Evolutionary conservation across 2,888 invertebrate genomes (phyloP), one percentile per base, ranked within the genome.

Genomic region (Epiblema foenella): DNA sequence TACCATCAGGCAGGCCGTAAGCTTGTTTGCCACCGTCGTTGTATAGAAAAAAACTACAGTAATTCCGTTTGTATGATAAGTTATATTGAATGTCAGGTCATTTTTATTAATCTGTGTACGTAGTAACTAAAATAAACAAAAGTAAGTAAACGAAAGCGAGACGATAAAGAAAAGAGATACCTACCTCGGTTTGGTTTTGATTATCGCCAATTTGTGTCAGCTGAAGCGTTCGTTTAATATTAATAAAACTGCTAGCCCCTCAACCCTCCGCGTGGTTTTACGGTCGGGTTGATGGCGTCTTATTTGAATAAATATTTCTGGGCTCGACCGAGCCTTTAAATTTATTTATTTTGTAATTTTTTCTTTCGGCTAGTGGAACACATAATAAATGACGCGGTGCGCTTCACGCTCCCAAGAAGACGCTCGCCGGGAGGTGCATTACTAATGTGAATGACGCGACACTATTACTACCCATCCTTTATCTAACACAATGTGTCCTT

Each of bases 301-400:
- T 91, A 92, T 93, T 93, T 93, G 89, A 93, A 93, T 93, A 91
- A 92, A 93, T 92, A 91, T 91, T 89, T 91, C 85, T 77, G 86
- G 88, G 85, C 82, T 85, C 81, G 85, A 81, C 81, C 81, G 83
- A 81, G 79, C 80, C 80, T 88, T 87, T 81, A 86, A 87, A 85
- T 85, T 85, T 85, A 87, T 89, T 88, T 88, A 87, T 89, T 86
- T 87, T 85, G 82, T 87, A 82, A 76, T 82, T 85, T 86, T 89
- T 86, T 85, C 79, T 81, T 74, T 74, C 67, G 73, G 69, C 71
- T 78, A 78, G 79, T 76, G 79, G 77, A 80, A 80, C 77, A 79
- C 76, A 79, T 82, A 78, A 78, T 79, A 79, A 74, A 74, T 68
- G 73, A 69, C 58, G 52, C 74, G 78, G 78, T 79, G 73, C 76